These are phyloP conservation scores for Megathymus violae DNA, from an alignment of 1,140 invertebrate genomes.

Conservation along the genomic window DNA sequence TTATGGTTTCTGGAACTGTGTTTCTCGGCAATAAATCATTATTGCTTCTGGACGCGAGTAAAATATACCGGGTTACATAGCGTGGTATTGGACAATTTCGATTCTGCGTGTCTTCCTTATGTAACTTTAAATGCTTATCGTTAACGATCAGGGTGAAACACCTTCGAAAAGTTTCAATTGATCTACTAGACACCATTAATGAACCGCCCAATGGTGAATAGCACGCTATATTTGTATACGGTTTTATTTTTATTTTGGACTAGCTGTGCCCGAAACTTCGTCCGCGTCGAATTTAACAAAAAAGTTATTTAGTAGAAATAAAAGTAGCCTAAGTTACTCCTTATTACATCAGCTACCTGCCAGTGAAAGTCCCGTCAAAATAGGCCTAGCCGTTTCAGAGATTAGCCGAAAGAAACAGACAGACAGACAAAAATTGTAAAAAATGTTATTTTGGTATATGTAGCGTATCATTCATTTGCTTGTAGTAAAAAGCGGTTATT, in stretches of 20 bases:
- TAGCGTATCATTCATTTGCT: no score
- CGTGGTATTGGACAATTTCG: constrained; percentile 17
- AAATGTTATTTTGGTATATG: no score
- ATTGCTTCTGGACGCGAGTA: not conserved
- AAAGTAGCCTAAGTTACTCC: no score
- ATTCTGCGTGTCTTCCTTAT: constrained; percentile 19
- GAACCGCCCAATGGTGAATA: constrained; percentile 1
- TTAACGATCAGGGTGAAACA: constrained; percentile 3
- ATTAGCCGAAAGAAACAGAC: no score
- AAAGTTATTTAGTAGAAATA: no score
- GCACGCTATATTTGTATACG: not conserved
- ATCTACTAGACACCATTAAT: constrained; percentile 20
- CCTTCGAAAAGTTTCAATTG: constrained; percentile 29
- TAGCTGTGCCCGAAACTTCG: no score
- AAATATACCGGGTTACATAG: constrained; percentile 14
- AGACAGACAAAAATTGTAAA: no score
- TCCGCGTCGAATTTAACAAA: no score
- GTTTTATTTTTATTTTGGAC: not conserved
- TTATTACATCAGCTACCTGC: no score
- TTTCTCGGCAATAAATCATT: not conserved
- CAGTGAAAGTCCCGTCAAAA: no score
- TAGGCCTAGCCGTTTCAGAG: no score
- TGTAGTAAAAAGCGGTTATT: no score
- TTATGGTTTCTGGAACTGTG: not conserved
- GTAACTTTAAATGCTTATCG: constrained; percentile 16